Percentiles rank a stretch among this genome's conserved stretches.
Conservation (phyloP, 1,140 invertebrate genomes). For the Drosophila insularis region DNA sequence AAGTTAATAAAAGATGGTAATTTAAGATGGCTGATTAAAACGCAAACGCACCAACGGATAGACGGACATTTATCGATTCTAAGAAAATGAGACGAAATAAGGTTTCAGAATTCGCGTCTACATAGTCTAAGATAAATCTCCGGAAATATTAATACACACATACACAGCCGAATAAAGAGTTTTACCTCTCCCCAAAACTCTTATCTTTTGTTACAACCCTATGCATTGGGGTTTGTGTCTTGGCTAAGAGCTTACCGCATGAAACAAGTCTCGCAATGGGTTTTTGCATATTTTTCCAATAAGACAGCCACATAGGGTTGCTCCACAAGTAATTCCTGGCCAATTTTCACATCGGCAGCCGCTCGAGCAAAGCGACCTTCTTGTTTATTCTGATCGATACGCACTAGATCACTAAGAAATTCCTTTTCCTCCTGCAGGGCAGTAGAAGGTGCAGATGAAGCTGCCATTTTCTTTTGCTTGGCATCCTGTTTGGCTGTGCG, state of each 20-base stretch:
- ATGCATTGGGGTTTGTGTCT: not conserved
- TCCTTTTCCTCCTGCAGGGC: slow-evolving; percentile 69
- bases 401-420: slow-evolving; percentile 61
- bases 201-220: not conserved
- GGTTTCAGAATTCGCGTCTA: no score
- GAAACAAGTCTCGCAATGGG: slow-evolving; percentile 91
- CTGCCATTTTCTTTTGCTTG: slow-evolving; percentile 42
- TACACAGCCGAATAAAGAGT: no score
- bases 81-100: no score
- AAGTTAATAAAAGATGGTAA: no score
- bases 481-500: slow-evolving; percentile 60
- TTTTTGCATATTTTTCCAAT: slow-evolving; percentile 87
- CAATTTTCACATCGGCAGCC: slow-evolving; percentile 85
- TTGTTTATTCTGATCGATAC: slow-evolving; percentile 74
- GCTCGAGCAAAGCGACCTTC: slow-evolving; percentile 87
- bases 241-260: slow-evolving; percentile 83
- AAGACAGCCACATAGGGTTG: slow-evolving; percentile 89
- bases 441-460: slow-evolving; percentile 40
- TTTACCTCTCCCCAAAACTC: no score
- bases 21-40: no score
- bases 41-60: no score
- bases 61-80: no score
- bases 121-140: not conserved
- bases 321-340: slow-evolving; percentile 88
- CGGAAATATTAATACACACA: no score